Conservation (phyloP, 1,140 invertebrate genomes). For the Atopsyche davidsoni region DNA sequence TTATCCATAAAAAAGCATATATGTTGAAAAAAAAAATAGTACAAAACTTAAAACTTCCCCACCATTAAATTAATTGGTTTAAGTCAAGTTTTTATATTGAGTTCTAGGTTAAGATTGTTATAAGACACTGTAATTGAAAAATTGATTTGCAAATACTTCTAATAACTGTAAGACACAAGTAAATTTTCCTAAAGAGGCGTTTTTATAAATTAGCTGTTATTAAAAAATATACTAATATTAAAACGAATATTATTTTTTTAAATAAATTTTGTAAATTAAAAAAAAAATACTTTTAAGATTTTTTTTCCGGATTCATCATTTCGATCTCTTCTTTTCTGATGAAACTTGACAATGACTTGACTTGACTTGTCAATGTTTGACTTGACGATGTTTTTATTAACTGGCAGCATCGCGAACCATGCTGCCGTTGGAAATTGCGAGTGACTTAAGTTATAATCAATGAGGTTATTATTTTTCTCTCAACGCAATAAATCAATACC, state of each 20-base stretch:
- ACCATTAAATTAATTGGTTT: too few species aligned
- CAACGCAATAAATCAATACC: not conserved
- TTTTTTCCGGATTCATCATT: not conserved
- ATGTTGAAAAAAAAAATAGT: too few species aligned
- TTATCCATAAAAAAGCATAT: too few species aligned
- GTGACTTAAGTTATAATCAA: not conserved
- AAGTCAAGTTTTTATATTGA: too few species aligned
- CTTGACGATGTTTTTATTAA: not conserved
- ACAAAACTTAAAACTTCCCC: too few species aligned
- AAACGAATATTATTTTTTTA: not conserved
- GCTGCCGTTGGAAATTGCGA: not conserved
- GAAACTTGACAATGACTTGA: not conserved
- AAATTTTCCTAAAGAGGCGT: not conserved
- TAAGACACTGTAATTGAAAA: too few species aligned
- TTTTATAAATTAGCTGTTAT: not conserved
- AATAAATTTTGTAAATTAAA: not conserved
- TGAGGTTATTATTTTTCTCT: conserved; percentile 4
- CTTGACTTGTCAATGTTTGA: not conserved
- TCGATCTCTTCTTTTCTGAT: not conserved
- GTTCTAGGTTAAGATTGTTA: too few species aligned
- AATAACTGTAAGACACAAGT: too few species aligned
- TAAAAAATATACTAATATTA: not conserved
- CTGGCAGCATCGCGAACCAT: not conserved
- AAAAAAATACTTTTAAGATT: not conserved
- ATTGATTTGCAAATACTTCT: too few species aligned